Percentiles rank a stretch among this genome's conserved stretches.
Conservation (phyloP, 2,797 vertebrate genomes). For the Arrhamphus sclerolepis region DNA sequence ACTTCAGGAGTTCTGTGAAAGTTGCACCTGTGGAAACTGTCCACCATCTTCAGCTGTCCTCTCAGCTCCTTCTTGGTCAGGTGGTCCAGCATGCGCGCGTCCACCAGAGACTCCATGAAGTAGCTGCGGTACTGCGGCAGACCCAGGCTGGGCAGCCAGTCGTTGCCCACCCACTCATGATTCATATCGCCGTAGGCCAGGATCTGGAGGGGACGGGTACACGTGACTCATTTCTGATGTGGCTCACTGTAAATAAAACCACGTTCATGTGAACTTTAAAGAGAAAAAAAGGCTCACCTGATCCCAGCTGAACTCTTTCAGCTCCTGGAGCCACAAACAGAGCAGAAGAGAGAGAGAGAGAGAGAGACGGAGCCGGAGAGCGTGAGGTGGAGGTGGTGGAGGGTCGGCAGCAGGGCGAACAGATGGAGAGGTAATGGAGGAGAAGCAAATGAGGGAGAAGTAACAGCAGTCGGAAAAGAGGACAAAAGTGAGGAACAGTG, state of each 20-base stretch:
- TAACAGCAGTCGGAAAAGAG: conserved; percentile 66
- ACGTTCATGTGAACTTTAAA: conserved; percentile 5
- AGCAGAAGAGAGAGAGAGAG: conserved; percentile 42
- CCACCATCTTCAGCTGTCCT: conserved; percentile 95
- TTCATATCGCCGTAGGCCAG: conserved; percentile 95
- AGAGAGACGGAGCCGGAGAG: conserved; percentile 43
- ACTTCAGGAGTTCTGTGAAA: background rate
- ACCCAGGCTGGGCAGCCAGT: conserved; percentile 93
- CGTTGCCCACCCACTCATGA: conserved; percentile 94
- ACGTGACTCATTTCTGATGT: conserved; percentile 35
- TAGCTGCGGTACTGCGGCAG: conserved; percentile 93
- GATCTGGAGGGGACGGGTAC: conserved; percentile 77
- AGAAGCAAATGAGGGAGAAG: conserved; percentile 62
- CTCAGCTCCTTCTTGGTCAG: conserved; percentile 95
- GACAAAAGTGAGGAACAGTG: conserved; percentile 81
- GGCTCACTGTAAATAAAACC: conserved; percentile 14
- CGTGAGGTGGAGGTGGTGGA: conserved; percentile 54
- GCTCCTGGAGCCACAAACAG: conserved; percentile 82
- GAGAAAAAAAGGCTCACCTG: conserved; percentile 81
- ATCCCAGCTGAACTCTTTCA: conserved; percentile 97
- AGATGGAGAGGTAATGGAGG: conserved; percentile 67
- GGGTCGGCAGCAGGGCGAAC: conserved; percentile 62
- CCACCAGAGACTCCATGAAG: conserved; percentile 96
- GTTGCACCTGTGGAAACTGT: conserved; percentile 92
- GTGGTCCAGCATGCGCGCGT: conserved; percentile 93